These are phyloP conservation scores for Microtus richardsoni DNA, from an alignment of 2,113 vertebrate genomes.

Conservation along the genomic window DNA sequence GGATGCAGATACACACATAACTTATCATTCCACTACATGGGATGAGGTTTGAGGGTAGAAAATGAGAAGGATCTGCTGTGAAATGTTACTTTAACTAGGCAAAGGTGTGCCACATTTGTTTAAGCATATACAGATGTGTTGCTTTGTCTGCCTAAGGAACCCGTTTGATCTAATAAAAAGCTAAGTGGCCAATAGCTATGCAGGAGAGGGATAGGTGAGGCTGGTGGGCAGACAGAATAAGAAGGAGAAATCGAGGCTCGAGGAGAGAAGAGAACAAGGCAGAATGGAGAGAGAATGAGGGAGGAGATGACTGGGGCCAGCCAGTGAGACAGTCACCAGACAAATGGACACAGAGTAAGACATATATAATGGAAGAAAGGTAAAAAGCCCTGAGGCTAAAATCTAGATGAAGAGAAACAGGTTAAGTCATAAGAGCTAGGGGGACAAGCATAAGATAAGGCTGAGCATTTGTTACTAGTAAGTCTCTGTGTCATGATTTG, in stretches of 20 bases:
- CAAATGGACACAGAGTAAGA: no score
- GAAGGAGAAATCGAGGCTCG: not conserved
- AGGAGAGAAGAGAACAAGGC: not conserved
- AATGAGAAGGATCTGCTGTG: not conserved
- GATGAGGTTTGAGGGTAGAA: not conserved
- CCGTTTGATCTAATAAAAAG: not conserved
- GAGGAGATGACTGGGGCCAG: not conserved
- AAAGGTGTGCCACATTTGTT: not conserved
- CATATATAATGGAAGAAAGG: not conserved
- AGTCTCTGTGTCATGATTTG: not conserved
- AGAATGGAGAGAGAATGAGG: not conserved
- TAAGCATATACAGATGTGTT: not conserved
- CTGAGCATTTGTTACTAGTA: not conserved
- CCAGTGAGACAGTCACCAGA: not conserved
- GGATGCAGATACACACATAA: not conserved
- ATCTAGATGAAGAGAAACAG: not conserved
- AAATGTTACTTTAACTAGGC: not conserved
- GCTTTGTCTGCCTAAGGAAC: not conserved
- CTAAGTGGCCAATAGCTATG: not conserved
- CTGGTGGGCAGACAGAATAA: not conserved
- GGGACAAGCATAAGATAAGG: not conserved
- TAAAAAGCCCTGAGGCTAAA: not conserved
- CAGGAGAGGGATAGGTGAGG: not conserved
- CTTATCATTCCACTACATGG: not conserved
- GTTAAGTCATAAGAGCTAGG: not conserved